A percentile compares a stretch with the other conserved stretches of the same genome.
phyloP scores from a whole-genome alignment of 1,140 invertebrate genomes.

The Lithobius niger region DNA sequence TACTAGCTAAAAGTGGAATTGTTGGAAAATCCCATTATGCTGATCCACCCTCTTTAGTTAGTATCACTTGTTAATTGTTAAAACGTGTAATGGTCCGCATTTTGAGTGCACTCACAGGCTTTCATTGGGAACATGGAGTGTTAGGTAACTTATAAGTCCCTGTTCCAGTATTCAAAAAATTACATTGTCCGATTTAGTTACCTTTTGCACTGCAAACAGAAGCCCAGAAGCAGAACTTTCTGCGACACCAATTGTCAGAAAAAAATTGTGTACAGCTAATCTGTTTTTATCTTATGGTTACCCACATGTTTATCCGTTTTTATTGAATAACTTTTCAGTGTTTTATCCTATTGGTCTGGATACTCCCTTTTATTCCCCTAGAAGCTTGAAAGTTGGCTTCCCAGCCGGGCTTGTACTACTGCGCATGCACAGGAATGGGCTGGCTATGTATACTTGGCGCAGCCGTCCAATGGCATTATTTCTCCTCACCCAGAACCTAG shows the following conservation, averaged over 20 bases:
- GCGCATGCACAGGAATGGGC: no score
- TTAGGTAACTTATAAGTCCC: background rate
- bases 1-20: constrained; percentile 56
- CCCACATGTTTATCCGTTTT: no score
- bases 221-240: background rate
- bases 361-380: no score
- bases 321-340: no score
- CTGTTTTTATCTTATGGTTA: no score
- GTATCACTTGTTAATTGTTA: constrained; percentile 17
- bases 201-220: background rate
- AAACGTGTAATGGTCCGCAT: background rate
- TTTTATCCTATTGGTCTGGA: no score
- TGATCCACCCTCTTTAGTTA: constrained; percentile 49
- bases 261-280: no score
- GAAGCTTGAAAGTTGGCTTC: no score
- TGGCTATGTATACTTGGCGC: no score
- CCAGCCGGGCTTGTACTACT: no score
- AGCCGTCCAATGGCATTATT: no score
- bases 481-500: no score
- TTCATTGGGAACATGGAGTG: background rate
- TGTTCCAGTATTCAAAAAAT: background rate
- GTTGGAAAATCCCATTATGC: constrained; percentile 41
- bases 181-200: background rate
- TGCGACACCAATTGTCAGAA: background rate
- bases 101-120: background rate